phyloP scores from a whole-genome alignment of 2,797 vertebrate species.

The Enteromius unitaeniatus region DNA sequence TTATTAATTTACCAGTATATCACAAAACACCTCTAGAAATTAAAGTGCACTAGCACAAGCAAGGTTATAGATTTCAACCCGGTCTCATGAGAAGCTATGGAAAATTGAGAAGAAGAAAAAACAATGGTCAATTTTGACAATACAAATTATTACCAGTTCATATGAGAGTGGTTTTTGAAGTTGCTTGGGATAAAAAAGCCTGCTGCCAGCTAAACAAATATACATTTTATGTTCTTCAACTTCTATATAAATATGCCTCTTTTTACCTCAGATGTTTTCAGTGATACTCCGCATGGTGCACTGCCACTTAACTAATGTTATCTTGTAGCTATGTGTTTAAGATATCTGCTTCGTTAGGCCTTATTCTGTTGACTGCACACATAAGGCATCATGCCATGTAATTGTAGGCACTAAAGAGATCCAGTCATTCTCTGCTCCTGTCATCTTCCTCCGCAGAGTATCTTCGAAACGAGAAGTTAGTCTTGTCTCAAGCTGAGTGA shows the following conservation, averaged over 20 bases:
- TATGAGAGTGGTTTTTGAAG: not conserved
- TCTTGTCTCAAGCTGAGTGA: constrained; percentile 51
- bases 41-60: not conserved
- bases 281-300: not conserved
- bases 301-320: not conserved
- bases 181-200: not conserved
- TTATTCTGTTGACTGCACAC: constrained; percentile 22
- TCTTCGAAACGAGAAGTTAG: constrained; percentile 45
- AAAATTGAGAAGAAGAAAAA: not conserved
- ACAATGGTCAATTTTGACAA: not conserved
- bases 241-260: not conserved
- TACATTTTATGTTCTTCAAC: not conserved
- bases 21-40: not conserved
- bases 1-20: not conserved
- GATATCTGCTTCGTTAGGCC: not conserved
- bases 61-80: not conserved
- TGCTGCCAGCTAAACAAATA: not conserved
- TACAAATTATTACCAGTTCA: not conserved
- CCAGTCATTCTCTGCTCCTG: constrained; percentile 17
- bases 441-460: constrained; percentile 15
- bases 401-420: constrained; percentile 30
- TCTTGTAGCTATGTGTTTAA: not conserved
- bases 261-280: not conserved
- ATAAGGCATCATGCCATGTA: constrained; percentile 25
- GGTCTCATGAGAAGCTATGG: not conserved